Evolutionary conservation across 2,888 invertebrate genomes (phyloP).

Genomic region (Eristalinus sepulchralis): DNA sequence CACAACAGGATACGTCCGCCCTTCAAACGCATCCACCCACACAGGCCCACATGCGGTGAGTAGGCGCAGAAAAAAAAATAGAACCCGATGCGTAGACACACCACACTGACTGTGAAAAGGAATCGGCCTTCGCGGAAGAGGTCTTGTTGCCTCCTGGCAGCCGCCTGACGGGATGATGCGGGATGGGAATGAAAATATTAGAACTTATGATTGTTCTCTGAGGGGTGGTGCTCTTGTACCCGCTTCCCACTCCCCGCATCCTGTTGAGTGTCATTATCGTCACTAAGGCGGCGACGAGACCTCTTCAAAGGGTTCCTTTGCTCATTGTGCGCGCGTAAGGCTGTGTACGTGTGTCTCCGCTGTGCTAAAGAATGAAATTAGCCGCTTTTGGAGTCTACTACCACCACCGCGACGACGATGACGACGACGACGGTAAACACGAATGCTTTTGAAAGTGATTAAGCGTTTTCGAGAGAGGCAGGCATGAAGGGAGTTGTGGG

Average conservation of each 20-base stretch:
- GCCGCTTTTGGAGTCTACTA: constrained; percentile 21
- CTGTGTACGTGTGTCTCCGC: not conserved
- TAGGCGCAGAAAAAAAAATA: not conserved
- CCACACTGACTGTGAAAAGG: too few species aligned
- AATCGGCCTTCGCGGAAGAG: not conserved
- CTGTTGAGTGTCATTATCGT: constrained; percentile 43
- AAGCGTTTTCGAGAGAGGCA: constrained; percentile 46
- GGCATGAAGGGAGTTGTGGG: not conserved
- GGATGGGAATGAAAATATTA: constrained; percentile 50
- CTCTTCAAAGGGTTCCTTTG: constrained; percentile 46
- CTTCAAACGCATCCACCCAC: not conserved
- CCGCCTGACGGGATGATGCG: constrained; percentile 29
- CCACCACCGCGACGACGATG: not conserved
- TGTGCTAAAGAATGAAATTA: constrained; percentile 29
- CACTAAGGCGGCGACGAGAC: constrained; percentile 30
- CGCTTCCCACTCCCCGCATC: constrained; percentile 15
- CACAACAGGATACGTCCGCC: constrained; percentile 38
- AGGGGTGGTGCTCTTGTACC: constrained; percentile 35
- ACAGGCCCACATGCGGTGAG: not conserved
- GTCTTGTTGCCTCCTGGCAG: not conserved
- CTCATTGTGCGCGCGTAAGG: not conserved
- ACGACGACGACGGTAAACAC: not conserved
- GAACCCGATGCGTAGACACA: not conserved
- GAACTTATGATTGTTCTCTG: constrained; percentile 55
- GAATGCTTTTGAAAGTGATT: constrained; percentile 55